Evolutionary conservation across 2,888 invertebrate species (phyloP).

Genomic region (Onchidella celtica): DNA sequence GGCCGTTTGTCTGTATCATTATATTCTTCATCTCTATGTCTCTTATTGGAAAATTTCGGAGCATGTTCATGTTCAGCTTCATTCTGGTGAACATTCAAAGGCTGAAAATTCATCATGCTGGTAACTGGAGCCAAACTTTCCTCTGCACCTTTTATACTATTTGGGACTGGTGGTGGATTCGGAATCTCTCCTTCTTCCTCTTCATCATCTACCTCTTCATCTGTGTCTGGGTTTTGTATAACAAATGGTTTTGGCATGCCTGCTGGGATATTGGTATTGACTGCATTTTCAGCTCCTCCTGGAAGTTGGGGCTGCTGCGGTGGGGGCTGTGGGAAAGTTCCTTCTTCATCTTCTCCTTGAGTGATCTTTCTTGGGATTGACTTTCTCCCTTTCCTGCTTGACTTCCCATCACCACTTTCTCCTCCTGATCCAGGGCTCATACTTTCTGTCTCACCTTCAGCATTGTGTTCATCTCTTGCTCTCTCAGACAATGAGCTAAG

Average conservation of each 20-base stretch:
- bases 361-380: slow-evolving; percentile 48
- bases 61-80: slow-evolving; percentile 35
- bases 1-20: slow-evolving; percentile 29
- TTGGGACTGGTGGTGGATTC: not conserved
- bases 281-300: not conserved
- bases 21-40: not conserved
- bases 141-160: not conserved
- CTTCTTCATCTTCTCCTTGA: slow-evolving; percentile 41
- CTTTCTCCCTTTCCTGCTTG: slow-evolving; percentile 41
- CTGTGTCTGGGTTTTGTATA: slow-evolving; percentile 51
- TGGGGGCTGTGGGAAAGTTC: not conserved
- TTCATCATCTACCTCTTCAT: slow-evolving; percentile 48
- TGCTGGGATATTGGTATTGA: not conserved
- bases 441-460: slow-evolving; percentile 45
- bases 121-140: slow-evolving; percentile 11
- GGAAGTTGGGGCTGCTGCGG: slow-evolving; percentile 30
- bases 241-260: slow-evolving; percentile 36
- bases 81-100: slow-evolving; percentile 31
- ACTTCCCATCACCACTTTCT: slow-evolving; percentile 47
- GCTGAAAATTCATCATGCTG: slow-evolving; percentile 49
- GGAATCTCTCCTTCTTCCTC: slow-evolving; percentile 22
- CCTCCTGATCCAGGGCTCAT: slow-evolving; percentile 41
- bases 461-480: slow-evolving; percentile 52
- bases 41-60: slow-evolving; percentile 11
- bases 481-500: slow-evolving; percentile 70